Evolutionary conservation across 2,888 invertebrate species (phyloP), one percentile per base, ranked within the genome.

Genomic region (Muschampia plurimacula): DNA sequence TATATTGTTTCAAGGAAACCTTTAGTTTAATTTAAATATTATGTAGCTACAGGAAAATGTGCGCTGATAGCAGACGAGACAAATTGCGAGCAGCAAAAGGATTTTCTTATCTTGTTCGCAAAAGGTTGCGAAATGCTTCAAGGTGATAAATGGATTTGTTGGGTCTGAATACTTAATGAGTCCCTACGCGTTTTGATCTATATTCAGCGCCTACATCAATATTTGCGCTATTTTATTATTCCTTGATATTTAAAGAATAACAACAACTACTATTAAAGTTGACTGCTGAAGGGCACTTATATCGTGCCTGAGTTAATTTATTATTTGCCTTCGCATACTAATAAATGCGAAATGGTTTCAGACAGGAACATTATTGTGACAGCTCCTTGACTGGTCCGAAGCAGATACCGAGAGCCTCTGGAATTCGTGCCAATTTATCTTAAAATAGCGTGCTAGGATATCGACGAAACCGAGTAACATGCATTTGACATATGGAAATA

Each of bases 361-460:
- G 80, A 76, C 81, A 64, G 79, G 79, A 81, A 81, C 82, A 86
- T 86, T 83, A 84, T 82, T 82, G 80, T 86, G 86, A 87, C 86
- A 85, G 84, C 82, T 81, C 80, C 81, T 80, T 83, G 86, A 87
- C 86, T 81, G 82, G 82, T 79, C 67, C 81, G 77, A 84, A 85
- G 88, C 85, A 86, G 83, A 88, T 86, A 84, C 79, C 82, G 77
- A 79, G 84, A 86, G 81, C 81, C 79, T 77, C 77, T 83, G 81
- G 84, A 87, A 89, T 83, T 84, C 83, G 85, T 90, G 90, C 86
- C 90, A 89, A 83, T 84, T 80, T 81, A 81, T 85, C 76, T 76
- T 74, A 74, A 81, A 79, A 81, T 78, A 78, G 76, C 73, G 65
- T 72, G 52, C 68, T 70, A 69, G 72, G 72, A 72, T 77, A 74